Evolutionary conservation across 2,888 invertebrate genomes (phyloP), one percentile per base, ranked within the genome.

Genomic region (Zelleria hepariella): DNA sequence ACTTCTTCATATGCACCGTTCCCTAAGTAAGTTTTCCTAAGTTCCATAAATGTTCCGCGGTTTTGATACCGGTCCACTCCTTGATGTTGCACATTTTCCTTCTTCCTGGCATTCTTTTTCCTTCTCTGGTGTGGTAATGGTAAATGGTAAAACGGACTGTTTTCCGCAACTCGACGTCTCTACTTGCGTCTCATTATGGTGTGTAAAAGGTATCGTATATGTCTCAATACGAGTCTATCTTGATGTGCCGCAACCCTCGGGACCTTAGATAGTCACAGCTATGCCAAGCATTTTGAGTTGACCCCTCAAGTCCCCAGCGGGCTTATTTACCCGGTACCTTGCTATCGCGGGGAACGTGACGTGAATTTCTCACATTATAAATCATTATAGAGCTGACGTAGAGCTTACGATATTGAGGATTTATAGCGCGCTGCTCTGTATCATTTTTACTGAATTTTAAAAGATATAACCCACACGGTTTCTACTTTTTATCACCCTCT

Each of bases 331-430:
- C 32, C 32, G 15, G 32, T 3, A 7, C 32, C 32, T 42, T 15
- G 32, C 10, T 42, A 42, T 42, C 32, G 32, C 4, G 15, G 32
- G 15, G 4, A 42, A 18, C 54, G 54, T 68, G 71, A 68, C 69
- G 68, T 63, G 71, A 69, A 76, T 77, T 75, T 73, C 69, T 64
- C 69, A 69, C 64, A 65, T 71, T 68, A 74, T 77, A 78, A 77
- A 78, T 77, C 73, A 74, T 72, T 68, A 66, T 61, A 23, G 62
- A 60, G 23, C 62, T 68, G 71, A 72, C 72, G 65, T 59, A 62
- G 62, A 65, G 63, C 67, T 62, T 66, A 64, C 66, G 66, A 66
- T 67, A 66, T 62, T n/a, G 64, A 56, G 57, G 65, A 69, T 69
- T 69, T 69, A 69, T 69, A 62, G 68, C 60, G 23, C 32, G 15